phyloP scores from a whole-genome alignment of 2,888 invertebrate species.

The Ophonus ardosiacus region DNA sequence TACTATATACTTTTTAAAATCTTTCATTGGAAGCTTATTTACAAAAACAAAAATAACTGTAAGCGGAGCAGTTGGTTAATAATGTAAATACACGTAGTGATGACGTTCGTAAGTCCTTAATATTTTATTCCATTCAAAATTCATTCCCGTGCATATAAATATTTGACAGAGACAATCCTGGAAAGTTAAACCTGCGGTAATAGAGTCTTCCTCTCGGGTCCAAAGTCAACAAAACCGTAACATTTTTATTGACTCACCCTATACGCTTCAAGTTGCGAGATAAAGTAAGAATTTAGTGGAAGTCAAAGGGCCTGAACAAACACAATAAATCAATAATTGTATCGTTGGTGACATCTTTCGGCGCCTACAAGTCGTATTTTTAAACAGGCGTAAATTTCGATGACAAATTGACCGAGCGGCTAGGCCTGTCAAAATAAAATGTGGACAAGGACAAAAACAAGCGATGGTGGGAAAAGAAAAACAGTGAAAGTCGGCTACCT shows the following conservation, averaged over 20 bases:
- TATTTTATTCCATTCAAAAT: neutral
- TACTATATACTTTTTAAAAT: too few relatives aligned
- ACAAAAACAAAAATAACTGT: too few relatives aligned
- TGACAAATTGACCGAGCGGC: slow-evolving; percentile 52
- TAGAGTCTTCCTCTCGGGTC: slow-evolving; percentile 19
- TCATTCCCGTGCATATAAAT: neutral
- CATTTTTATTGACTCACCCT: slow-evolving; percentile 34
- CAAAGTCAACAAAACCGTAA: slow-evolving; percentile 15
- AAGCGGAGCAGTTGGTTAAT: too few relatives aligned
- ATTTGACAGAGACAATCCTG: neutral
- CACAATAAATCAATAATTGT: slow-evolving; percentile 57
- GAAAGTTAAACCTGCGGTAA: slow-evolving; percentile 20
- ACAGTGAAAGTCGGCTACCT: slow-evolving; percentile 40
- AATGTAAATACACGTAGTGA: neutral
- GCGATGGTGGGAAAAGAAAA: slow-evolving; percentile 26
- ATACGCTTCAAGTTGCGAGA: slow-evolving; percentile 15
- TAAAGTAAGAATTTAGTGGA: slow-evolving; percentile 50
- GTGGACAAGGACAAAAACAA: slow-evolving; percentile 44
- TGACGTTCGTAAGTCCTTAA: neutral
- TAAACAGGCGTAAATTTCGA: slow-evolving; percentile 53
- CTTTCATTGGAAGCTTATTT: too few relatives aligned
- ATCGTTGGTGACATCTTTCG: slow-evolving; percentile 53
- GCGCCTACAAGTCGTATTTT: slow-evolving; percentile 18
- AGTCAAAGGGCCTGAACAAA: slow-evolving; percentile 42
- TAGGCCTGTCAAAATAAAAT: slow-evolving; percentile 42